These are phyloP conservation scores for Eristalis arbustorum DNA, from an alignment of 2,888 invertebrate species.

Conservation along the genomic window DNA sequence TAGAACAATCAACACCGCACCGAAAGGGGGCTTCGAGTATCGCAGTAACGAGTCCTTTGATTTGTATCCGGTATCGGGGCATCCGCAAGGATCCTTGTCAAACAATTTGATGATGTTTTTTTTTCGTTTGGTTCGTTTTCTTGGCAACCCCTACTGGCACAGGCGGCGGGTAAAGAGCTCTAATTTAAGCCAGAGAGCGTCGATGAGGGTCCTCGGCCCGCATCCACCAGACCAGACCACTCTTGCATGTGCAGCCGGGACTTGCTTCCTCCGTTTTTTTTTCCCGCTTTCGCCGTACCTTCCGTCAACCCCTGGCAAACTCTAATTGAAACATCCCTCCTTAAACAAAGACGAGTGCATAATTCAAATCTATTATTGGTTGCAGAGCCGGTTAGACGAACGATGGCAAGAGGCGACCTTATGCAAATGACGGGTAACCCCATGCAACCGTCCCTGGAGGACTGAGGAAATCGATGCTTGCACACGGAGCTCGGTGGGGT, in stretches of 20 bases:
- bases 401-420: constrained; percentile 28
- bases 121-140: neutral
- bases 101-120: constrained; percentile 6
- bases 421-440: constrained; percentile 53
- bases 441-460: constrained; percentile 36
- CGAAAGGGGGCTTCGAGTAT: constrained; percentile 51
- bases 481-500: constrained; percentile 15
- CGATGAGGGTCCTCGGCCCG: constrained; percentile 54
- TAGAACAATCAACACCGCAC: constrained; percentile 41
- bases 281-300: neutral
- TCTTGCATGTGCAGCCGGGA: constrained; percentile 18
- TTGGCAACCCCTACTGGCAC: neutral
- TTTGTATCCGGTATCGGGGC: constrained; percentile 67
- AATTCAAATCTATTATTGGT: constrained; percentile 66
- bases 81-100: constrained; percentile 54
- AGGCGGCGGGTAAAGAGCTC: constrained; percentile 39
- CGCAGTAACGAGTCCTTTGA: constrained; percentile 64
- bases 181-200: constrained; percentile 56
- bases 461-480: constrained; percentile 47
- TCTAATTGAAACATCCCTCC: constrained; percentile 64
- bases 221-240: constrained; percentile 20
- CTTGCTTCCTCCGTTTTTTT: neutral
- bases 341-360: constrained; percentile 62
- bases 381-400: constrained; percentile 2
- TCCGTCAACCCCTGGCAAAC: constrained; percentile 39